phyloP scores from a whole-genome alignment of 1,140 invertebrate genomes.

The Argopecten irradians region DNA sequence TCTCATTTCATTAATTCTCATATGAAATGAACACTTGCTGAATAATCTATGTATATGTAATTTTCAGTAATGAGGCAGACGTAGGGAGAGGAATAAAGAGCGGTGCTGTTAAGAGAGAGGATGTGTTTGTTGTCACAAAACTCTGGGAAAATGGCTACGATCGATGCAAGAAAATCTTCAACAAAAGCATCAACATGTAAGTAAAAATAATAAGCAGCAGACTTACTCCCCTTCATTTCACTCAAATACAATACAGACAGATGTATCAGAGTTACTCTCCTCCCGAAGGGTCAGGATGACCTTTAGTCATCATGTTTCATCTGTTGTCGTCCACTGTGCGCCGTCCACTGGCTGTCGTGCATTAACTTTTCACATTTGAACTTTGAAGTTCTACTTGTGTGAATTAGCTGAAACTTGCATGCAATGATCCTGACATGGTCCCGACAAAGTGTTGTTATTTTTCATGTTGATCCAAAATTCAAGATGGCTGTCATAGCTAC shows the following conservation, averaged over 20 bases:
- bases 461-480: too few relatives aligned
- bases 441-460: too few relatives aligned
- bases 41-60: background rate
- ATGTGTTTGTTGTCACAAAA: slow-evolving; percentile 67
- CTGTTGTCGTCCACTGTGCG: too few relatives aligned
- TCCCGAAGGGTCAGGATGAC: too few relatives aligned
- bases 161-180: slow-evolving; percentile 54
- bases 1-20: too few relatives aligned
- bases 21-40: background rate
- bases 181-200: slow-evolving; percentile 61
- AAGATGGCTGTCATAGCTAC: too few relatives aligned
- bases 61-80: slow-evolving; percentile 62
- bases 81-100: slow-evolving; percentile 60
- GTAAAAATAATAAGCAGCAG: background rate
- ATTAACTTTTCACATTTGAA: too few relatives aligned
- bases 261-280: background rate
- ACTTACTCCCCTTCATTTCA: too few relatives aligned
- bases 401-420: too few relatives aligned
- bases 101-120: slow-evolving; percentile 59
- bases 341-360: too few relatives aligned
- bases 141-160: slow-evolving; percentile 61
- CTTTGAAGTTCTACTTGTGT: background rate
- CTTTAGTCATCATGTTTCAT: too few relatives aligned
- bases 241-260: background rate
- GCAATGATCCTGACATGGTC: too few relatives aligned